Base-by-base conservation (phyloP, 2,888 invertebrate species). In the Itoplectis maculator region DNA sequence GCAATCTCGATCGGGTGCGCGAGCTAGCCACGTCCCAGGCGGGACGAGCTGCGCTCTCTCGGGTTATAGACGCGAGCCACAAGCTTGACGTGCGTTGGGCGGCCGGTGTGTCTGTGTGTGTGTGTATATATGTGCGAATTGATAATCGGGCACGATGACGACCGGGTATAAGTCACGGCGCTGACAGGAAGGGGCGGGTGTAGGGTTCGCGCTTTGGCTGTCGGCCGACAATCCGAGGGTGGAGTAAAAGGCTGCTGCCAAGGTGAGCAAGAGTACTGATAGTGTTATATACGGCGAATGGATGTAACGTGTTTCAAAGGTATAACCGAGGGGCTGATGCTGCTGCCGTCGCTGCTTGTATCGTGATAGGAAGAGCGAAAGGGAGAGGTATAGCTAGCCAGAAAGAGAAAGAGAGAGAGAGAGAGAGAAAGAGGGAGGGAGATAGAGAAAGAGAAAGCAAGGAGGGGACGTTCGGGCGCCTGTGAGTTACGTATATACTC, bases 241-340 rank as follows among this genome's bases (percentile, higher is more conserved):
- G 75, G 66, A 66, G 66, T 68, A 56, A 47, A 47, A 68, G 61
- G 37, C 75, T 54, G 37, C 75, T 54, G 54, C 54, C 56, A 20
- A 76, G 66, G 54, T 56, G 66, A 75, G 75, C 42, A 40, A 56
- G 42, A 74, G 63, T 51, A 65, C 40, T 35, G 23, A 42, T 20
- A 54, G 51, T 51, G 75, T 47, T 29, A n/a, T n/a, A n/a, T n/a
- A 65, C 69, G 68, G 40, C 76, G 59, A 72, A 35, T 72, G 63
- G 70, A 76, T 76, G 56, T 63, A 56, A 69, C 56, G 54, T 75
- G 56, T 70, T n/a, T n/a, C 69, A 65, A 70, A 70, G 80, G 69
- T 35, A 35, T 29, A 63, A 75, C 9, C 47, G 29, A 35, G 37
- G 47, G 29, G 37, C n/a, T 51, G 69, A 18, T 9, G 20, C 72